A percentile compares a stretch with the other conserved stretches of the same genome.
These are phyloP conservation scores for Hepsetus odoe DNA, from an alignment of 2,113 vertebrate genomes.

Conservation along the genomic window DNA sequence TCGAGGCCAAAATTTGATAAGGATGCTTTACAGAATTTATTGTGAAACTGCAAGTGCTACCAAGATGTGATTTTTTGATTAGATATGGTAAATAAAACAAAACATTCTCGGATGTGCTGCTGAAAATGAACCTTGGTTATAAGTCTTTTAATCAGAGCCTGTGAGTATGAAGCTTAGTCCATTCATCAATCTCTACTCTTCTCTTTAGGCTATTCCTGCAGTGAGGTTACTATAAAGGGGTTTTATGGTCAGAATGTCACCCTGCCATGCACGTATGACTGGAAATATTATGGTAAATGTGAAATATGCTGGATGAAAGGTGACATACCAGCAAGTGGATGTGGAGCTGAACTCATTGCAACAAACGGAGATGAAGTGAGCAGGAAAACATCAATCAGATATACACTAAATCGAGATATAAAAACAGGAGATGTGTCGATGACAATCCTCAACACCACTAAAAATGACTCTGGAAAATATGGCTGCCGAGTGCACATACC, in stretches of 20 bases:
- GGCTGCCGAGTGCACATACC: constrained; percentile 51
- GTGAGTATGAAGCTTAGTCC: not conserved
- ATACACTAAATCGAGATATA: constrained; percentile 38
- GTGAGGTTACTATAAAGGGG: not conserved
- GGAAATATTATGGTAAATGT: constrained; percentile 28
- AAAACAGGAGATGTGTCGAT: constrained; percentile 53
- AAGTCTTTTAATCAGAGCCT: not conserved
- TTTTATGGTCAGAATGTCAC: constrained; percentile 46
- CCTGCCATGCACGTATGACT: constrained; percentile 54
- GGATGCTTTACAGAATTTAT: too few relatives aligned
- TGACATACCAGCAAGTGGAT: constrained; percentile 35
- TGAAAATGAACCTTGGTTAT: not conserved
- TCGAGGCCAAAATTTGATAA: too few relatives aligned
- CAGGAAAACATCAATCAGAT: not conserved
- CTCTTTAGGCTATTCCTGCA: constrained; percentile 37
- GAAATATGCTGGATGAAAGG: constrained; percentile 56
- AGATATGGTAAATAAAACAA: too few relatives aligned
- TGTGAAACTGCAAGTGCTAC: too few relatives aligned
- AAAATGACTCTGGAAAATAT: constrained; percentile 50
- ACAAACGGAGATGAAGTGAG: constrained; percentile 41
- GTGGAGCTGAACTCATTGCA: constrained; percentile 45
- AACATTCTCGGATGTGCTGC: not conserved
- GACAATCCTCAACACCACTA: constrained; percentile 25
- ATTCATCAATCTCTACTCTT: not conserved
- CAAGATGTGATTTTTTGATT: too few relatives aligned